phyloP scores from a whole-genome alignment of 2,797 vertebrate species.

The Scomberomorus guttatus region DNA sequence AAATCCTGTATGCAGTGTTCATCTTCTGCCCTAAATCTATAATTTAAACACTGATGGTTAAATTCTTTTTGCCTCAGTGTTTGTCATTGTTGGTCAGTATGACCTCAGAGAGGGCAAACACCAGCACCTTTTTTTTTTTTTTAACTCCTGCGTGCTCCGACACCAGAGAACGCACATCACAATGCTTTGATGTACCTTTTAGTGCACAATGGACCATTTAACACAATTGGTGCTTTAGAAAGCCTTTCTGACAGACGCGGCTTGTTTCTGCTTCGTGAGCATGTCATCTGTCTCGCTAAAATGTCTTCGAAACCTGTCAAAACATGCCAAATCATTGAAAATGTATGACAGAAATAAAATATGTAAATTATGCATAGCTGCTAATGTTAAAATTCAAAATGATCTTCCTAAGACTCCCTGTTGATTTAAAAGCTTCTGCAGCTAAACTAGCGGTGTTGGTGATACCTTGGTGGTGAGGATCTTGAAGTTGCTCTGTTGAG shows the following conservation, averaged over 20 bases:
- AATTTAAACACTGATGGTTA: neutral
- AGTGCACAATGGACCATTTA: constrained; percentile 32
- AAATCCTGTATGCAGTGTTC: neutral
- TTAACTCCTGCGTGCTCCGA: neutral
- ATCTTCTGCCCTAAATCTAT: neutral
- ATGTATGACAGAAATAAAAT: neutral
- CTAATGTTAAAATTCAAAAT: neutral
- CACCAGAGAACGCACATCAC: neutral
- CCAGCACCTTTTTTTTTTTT: neutral
- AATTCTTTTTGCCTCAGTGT: neutral
- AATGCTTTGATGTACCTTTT: constrained; percentile 21
- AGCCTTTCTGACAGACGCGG: constrained; percentile 5
- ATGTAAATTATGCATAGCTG: constrained; percentile 7
- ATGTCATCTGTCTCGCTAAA: constrained; percentile 7
- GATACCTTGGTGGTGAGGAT: constrained; percentile 95
- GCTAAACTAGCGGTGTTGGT: neutral
- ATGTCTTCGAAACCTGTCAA: constrained; percentile 23
- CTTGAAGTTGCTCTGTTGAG: constrained; percentile 94
- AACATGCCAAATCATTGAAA: constrained; percentile 4
- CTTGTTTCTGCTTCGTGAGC: constrained; percentile 38
- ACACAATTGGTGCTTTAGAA: constrained; percentile 23
- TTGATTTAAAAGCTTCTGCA: neutral
- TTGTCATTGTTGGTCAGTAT: no score
- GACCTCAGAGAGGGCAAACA: neutral
- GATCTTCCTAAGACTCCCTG: neutral